phyloP scores from a whole-genome alignment of 37 sponge, comb jelly and placozoan species.

The Aplysina aerophoba region DNA sequence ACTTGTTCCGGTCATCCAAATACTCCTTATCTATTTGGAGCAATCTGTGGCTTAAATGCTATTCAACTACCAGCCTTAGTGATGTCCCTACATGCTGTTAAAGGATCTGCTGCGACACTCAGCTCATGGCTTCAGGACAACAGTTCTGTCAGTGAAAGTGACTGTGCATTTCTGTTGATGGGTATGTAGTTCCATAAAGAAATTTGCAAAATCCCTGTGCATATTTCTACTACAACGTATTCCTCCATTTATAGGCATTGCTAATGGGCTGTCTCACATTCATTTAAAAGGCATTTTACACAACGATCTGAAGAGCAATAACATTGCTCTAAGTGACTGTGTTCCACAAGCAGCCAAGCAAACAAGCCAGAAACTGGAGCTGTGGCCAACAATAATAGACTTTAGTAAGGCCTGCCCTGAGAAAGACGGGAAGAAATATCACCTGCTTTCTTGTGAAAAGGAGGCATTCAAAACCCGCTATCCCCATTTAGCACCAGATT shows the following conservation, averaged over 20 bases:
- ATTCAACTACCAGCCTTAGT: neutral
- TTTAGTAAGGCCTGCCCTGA: neutral
- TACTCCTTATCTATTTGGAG: slow-evolving; percentile 1
- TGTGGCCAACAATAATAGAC: slow-evolving; percentile 2
- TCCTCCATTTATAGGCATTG: too few relatives aligned
- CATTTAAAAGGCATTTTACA: neutral
- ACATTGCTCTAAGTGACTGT: slow-evolving; percentile 4
- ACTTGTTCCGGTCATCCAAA: slow-evolving; percentile 3
- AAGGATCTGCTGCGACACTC: too few relatives aligned
- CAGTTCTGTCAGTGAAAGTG: too few relatives aligned
- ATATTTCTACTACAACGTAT: too few relatives aligned
- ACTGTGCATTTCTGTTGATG: too few relatives aligned
- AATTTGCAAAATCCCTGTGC: neutral
- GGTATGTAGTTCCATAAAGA: too few relatives aligned
- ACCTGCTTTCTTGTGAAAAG: neutral
- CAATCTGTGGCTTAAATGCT: neutral
- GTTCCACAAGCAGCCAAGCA: too few relatives aligned
- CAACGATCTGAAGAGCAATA: neutral
- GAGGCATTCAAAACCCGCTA: neutral
- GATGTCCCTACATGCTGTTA: neutral
- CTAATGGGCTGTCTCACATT: neutral
- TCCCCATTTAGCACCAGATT: slow-evolving; percentile 2
- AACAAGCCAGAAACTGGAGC: too few relatives aligned
- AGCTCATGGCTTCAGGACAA: too few relatives aligned
- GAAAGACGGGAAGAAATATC: neutral